phyloP scores from a whole-genome alignment of 2,113 vertebrate genomes.

The Macroglossus sobrinus region DNA sequence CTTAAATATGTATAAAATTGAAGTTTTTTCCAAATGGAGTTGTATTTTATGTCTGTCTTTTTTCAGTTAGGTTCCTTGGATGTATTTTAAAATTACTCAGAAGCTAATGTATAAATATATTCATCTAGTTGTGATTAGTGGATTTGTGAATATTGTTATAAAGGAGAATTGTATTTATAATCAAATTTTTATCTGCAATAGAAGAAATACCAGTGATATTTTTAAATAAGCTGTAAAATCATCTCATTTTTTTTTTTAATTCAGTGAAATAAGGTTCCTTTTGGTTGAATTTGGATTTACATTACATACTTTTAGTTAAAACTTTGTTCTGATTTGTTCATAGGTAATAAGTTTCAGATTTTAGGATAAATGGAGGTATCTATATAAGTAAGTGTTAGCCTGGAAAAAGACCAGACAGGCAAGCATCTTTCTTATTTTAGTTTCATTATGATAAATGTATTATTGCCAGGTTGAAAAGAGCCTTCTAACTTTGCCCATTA shows the following conservation, averaged over 20 bases:
- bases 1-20: background rate
- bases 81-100: background rate
- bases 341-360: background rate
- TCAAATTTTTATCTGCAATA: background rate
- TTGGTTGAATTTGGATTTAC: background rate
- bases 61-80: background rate
- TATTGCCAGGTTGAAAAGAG: background rate
- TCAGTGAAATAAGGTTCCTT: background rate
- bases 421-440: background rate
- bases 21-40: background rate
- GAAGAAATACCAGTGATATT: background rate
- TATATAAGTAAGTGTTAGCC: background rate
- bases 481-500: background rate
- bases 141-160: background rate
- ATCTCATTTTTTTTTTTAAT: background rate
- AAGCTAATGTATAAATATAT: slow-evolving; percentile 33
- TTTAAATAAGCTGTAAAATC: background rate
- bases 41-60: background rate
- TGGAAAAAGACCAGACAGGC: background rate
- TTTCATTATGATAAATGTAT: background rate
- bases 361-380: background rate
- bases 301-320: background rate
- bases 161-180: background rate
- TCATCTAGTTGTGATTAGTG: background rate
- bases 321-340: background rate